A percentile compares a stretch with the other conserved stretches of the same genome.
Conservation (phyloP, 1,140 invertebrate genomes). For the Achatina immaculata region DNA sequence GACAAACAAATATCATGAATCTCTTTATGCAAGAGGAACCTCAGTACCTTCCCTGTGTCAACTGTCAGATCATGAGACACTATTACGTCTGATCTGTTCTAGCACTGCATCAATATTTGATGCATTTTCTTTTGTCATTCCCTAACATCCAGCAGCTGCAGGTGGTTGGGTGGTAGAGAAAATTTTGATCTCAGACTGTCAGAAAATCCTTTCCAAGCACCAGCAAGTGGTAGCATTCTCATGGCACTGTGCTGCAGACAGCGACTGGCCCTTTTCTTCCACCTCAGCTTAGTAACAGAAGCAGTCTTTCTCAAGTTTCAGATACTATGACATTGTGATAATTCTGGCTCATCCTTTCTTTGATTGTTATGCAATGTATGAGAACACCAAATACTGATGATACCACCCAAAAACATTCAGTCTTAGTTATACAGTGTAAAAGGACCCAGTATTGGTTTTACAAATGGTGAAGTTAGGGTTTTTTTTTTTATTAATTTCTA, state of each 20-base stretch:
- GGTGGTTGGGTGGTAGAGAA: conserved; percentile 35
- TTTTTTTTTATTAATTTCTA: too few relatives aligned
- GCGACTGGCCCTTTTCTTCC: conserved; percentile 59
- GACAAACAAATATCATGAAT: conserved; percentile 52
- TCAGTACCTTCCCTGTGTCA: conserved; percentile 35
- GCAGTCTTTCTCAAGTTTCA: conserved; percentile 41
- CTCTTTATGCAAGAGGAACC: conserved; percentile 47
- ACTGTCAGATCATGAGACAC: conserved; percentile 23
- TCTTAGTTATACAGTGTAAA: too few relatives aligned
- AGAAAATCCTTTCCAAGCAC: conserved; percentile 50
- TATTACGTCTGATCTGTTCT: background rate
- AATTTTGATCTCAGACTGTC: conserved; percentile 42
- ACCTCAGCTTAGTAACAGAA: conserved; percentile 46
- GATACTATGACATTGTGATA: conserved; percentile 56
- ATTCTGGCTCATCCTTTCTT: conserved; percentile 52
- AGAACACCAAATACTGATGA: too few relatives aligned
- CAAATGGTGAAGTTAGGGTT: too few relatives aligned
- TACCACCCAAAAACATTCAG: too few relatives aligned
- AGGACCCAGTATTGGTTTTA: too few relatives aligned
- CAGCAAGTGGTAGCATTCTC: conserved; percentile 49
- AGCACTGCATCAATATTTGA: conserved; percentile 39
- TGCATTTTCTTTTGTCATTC: conserved; percentile 42
- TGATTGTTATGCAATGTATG: too few relatives aligned
- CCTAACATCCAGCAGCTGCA: conserved; percentile 38
- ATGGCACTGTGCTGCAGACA: conserved; percentile 61